phyloP scores from a whole-genome alignment of 2,113 vertebrate species.

The Hiodon alosoides region DNA sequence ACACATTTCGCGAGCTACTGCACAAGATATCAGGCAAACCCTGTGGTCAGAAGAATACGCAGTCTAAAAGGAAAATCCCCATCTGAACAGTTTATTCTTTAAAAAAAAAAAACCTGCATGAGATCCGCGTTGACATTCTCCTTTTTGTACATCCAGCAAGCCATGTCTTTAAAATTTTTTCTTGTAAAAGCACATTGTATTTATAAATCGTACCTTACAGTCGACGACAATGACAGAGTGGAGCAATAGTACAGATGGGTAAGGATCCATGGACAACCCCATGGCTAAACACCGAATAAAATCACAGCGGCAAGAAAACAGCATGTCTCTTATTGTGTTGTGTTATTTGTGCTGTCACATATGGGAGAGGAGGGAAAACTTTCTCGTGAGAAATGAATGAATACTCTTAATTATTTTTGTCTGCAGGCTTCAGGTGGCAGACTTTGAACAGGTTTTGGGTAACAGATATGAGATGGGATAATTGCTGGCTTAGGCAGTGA shows the following conservation, averaged over 20 bases:
- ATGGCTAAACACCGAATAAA: no score
- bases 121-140: not conserved
- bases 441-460: not conserved
- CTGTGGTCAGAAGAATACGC: conserved; percentile 9
- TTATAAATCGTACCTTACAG: no score
- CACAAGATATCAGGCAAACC: not conserved
- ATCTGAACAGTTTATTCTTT: not conserved
- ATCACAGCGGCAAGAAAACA: no score
- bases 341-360: no score
- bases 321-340: no score
- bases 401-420: no score
- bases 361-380: no score
- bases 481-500: not conserved
- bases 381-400: no score
- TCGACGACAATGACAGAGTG: no score
- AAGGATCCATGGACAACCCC: no score
- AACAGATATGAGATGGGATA: not conserved
- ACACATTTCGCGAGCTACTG: conserved; percentile 1
- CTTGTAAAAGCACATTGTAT: no score
- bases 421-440: not conserved
- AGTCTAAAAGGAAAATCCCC: conserved; percentile 10
- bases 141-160: not conserved
- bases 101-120: not conserved
- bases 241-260: no score
- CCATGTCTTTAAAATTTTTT: not conserved